Evolutionary conservation across 2,113 vertebrate genomes (phyloP).

Genomic region (Pteruthius melanotis): DNA sequence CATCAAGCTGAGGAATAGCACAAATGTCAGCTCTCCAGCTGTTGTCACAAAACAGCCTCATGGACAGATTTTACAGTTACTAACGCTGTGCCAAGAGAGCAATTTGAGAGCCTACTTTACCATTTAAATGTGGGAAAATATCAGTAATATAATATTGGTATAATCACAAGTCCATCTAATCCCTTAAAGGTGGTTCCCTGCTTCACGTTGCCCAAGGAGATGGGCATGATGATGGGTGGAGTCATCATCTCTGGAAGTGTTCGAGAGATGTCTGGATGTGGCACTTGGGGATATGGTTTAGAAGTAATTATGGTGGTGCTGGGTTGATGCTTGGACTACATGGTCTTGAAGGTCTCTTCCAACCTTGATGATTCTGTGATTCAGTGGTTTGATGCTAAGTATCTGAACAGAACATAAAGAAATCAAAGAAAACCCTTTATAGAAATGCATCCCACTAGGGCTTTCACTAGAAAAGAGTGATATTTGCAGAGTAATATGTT

Average conservation of each 20-base stretch:
- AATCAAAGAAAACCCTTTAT: not conserved
- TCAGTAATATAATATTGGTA: not conserved
- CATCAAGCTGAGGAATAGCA: not conserved
- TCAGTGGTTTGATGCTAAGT: not conserved
- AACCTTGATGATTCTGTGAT: not conserved
- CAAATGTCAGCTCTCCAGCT: not conserved
- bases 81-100: not conserved
- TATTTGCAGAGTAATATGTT: not conserved
- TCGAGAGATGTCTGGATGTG: not conserved
- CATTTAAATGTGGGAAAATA: not conserved
- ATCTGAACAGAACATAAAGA: not conserved
- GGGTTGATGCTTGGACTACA: not conserved
- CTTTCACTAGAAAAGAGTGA: not conserved
- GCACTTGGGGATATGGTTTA: not conserved
- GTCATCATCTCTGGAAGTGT: accelerated
- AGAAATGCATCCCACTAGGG: accelerated
- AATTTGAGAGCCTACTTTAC: not conserved
- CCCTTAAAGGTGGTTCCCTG: not conserved
- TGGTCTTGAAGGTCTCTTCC: not conserved
- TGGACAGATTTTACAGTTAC: not conserved
- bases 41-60: not conserved
- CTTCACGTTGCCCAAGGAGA: not conserved
- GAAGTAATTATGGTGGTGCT: not conserved
- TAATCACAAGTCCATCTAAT: not conserved
- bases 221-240: no score